A percentile compares a stretch with the other conserved stretches of the same genome.
phyloP scores from a whole-genome alignment of 2,888 invertebrate genomes.

The Axea sp. region DNA sequence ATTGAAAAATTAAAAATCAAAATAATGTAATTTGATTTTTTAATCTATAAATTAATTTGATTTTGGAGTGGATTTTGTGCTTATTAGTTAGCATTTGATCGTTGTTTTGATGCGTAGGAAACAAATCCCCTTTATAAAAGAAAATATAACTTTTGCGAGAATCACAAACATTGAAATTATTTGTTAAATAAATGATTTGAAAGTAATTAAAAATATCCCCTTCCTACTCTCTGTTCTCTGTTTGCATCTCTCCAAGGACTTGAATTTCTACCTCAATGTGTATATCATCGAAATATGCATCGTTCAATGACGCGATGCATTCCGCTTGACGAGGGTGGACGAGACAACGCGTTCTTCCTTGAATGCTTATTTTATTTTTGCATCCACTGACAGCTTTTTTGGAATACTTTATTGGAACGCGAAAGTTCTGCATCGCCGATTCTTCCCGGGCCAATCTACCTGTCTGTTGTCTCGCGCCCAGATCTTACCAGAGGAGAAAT shows the following conservation, averaged over 20 bases:
- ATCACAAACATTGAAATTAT: no score
- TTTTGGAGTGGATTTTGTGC: no score
- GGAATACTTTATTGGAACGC: slow-evolving; percentile 7
- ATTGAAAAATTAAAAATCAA: no score
- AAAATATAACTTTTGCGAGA: no score
- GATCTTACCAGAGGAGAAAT: slow-evolving; percentile 45
- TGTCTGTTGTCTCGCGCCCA: slow-evolving; percentile 41
- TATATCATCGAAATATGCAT: slow-evolving; percentile 7
- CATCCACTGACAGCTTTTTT: slow-evolving; percentile 8
- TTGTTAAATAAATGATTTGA: no score
- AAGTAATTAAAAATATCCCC: slow-evolving; percentile 4
- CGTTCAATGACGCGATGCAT: slow-evolving; percentile 10
- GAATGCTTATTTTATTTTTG: slow-evolving; percentile 6
- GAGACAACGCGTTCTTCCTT: slow-evolving; percentile 16
- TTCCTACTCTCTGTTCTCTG: no score
- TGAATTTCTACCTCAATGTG: slow-evolving; percentile 1
- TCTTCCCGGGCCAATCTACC: slow-evolving; percentile 23
- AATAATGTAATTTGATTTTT: no score
- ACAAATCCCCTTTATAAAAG: no score
- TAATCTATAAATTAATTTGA: no score
- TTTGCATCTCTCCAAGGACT: slow-evolving; percentile 1
- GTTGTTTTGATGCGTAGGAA: no score
- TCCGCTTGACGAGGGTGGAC: slow-evolving; percentile 32
- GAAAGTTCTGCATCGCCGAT: not conserved
- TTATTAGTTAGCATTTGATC: no score